phyloP scores from a whole-genome alignment of 2,797 vertebrate genomes.

The Vireo griseus region DNA sequence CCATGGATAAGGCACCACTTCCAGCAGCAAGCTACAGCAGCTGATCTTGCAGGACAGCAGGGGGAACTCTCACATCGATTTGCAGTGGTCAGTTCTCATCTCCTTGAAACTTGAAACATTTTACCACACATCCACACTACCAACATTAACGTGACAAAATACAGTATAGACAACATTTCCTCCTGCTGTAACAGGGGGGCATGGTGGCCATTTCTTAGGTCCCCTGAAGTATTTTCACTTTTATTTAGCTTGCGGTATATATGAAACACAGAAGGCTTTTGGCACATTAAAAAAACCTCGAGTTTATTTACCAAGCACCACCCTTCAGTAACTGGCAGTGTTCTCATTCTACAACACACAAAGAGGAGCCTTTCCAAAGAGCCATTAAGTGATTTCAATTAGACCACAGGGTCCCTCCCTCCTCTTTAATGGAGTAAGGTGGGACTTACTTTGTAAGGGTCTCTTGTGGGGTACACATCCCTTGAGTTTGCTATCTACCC shows the following conservation, averaged over 20 bases:
- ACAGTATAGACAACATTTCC: neutral
- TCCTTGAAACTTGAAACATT: neutral
- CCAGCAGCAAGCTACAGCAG: neutral
- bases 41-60: constrained; percentile 56
- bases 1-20: neutral
- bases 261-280: neutral
- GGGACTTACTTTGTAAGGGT: neutral
- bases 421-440: neutral
- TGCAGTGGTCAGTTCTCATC: neutral
- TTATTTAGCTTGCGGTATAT: neutral
- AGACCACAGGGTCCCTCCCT: neutral
- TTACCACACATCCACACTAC: neutral
- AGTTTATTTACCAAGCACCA: neutral
- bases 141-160: neutral
- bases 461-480: neutral
- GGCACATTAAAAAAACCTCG: neutral
- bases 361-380: neutral
- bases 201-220: neutral
- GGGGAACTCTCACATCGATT: constrained; percentile 69
- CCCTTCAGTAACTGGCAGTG: neutral
- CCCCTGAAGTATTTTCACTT: neutral
- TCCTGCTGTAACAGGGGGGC: accelerated
- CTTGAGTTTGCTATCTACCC: neutral
- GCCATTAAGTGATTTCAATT: neutral
- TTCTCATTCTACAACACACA: neutral